phyloP scores from a whole-genome alignment of 2,797 vertebrate genomes.

The Chelmon rostratus region DNA sequence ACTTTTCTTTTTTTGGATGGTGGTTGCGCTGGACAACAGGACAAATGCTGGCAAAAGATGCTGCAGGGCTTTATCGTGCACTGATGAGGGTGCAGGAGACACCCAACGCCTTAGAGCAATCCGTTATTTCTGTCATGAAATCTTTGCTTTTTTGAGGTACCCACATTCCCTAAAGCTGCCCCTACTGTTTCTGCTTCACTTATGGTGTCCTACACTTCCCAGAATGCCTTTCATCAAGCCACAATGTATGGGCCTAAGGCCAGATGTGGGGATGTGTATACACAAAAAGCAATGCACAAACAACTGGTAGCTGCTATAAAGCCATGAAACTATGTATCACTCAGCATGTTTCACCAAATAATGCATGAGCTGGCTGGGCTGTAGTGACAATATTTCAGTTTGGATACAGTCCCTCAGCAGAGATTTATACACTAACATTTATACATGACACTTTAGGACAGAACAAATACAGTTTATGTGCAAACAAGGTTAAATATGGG shows the following conservation, averaged over 20 bases:
- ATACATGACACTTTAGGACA: not conserved
- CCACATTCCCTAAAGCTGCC: slow-evolving; percentile 10
- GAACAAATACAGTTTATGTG: slow-evolving; percentile 16
- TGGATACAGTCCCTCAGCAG: not conserved
- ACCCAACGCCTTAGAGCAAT: not conserved
- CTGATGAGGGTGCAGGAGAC: not conserved
- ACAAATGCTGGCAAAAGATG: too few relatives aligned
- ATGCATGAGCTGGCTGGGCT: not conserved
- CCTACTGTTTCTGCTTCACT: slow-evolving; percentile 35
- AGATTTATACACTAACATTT: slow-evolving; percentile 25
- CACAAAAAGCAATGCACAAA: not conserved
- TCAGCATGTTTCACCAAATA: not conserved
- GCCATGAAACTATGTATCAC: not conserved
- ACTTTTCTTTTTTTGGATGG: too few relatives aligned
- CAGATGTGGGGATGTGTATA: slow-evolving; percentile 8
- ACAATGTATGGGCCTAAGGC: slow-evolving; percentile 10
- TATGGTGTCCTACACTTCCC: slow-evolving; percentile 53
- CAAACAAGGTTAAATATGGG: slow-evolving; percentile 21
- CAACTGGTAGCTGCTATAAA: not conserved
- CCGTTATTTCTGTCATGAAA: slow-evolving; percentile 45
- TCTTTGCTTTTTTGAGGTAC: slow-evolving; percentile 23
- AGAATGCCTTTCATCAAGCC: slow-evolving; percentile 49
- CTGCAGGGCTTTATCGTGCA: too few relatives aligned
- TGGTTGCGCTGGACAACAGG: too few relatives aligned
- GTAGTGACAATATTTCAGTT: not conserved